Evolutionary conservation across 2,888 invertebrate genomes (phyloP).

Genomic region (Cataglyphis livida): DNA sequence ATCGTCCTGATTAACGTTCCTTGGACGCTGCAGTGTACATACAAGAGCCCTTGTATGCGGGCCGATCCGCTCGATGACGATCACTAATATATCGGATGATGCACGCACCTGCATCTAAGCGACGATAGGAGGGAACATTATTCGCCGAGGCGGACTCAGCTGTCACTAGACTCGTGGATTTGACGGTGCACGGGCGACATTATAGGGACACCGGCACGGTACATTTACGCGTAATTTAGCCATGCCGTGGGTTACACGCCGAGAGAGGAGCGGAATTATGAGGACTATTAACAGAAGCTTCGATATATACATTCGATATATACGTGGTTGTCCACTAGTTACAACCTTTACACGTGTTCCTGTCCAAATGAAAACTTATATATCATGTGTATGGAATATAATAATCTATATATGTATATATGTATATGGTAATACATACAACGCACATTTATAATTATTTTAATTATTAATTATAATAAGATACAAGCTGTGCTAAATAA

Average conservation of each 20-base stretch:
- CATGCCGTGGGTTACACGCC: background rate
- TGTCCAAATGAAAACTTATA: conserved; percentile 14
- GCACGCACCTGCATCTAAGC: conserved; percentile 55
- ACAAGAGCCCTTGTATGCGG: conserved; percentile 2
- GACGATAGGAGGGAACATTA: conserved; percentile 36
- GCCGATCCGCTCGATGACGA: conserved; percentile 50
- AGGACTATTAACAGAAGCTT: conserved; percentile 36
- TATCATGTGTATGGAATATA: background rate
- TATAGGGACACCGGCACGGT: conserved; percentile 29
- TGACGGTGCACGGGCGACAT: conserved; percentile 47
- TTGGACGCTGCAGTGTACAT: conserved; percentile 44
- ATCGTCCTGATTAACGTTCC: conserved; percentile 72
- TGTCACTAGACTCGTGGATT: conserved; percentile 49
- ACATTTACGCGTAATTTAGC: conserved; percentile 54
- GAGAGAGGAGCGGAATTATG: conserved; percentile 22
- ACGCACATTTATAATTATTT: background rate
- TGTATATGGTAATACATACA: background rate
- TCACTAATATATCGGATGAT: conserved; percentile 56
- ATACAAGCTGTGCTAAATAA: background rate
- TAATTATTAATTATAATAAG: background rate
- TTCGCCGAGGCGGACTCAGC: conserved; percentile 47
- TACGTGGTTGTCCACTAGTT: background rate
- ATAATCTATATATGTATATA: background rate
- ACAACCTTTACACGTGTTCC: conserved; percentile 27
- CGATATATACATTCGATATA: conserved; percentile 30